These are phyloP conservation scores for Leptinotarsa peninsularis DNA, from an alignment of 2,888 invertebrate genomes.

Conservation along the genomic window DNA sequence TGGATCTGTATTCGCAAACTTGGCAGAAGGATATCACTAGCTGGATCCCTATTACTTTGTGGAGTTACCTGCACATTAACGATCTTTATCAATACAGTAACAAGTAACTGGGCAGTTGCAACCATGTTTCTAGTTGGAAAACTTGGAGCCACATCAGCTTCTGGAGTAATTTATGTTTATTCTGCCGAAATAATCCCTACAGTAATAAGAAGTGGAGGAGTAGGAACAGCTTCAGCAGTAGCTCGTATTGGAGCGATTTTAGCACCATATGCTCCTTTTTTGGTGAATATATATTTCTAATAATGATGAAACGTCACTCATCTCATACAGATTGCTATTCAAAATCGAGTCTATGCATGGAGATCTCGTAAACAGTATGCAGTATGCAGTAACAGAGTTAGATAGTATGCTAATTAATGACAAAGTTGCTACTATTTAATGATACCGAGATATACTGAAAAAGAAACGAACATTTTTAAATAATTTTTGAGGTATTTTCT, in stretches of 20 bases:
- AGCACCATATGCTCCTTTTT: slow-evolving; percentile 72
- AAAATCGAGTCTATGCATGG: no score
- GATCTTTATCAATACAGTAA: slow-evolving; percentile 66
- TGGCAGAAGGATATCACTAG: slow-evolving; percentile 69
- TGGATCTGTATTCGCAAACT: slow-evolving; percentile 68
- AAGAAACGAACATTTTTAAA: no score
- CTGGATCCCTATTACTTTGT: slow-evolving; percentile 67
- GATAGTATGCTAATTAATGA: no score
- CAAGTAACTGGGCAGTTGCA: slow-evolving; percentile 67
- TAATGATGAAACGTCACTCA: no score
- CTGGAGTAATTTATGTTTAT: slow-evolving; percentile 74
- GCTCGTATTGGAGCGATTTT: slow-evolving; percentile 73
- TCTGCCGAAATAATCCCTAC: slow-evolving; percentile 71
- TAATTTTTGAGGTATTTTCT: no score
- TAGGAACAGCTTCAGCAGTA: slow-evolving; percentile 72
- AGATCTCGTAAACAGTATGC: no score
- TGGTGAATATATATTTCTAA: slow-evolving; percentile 63
- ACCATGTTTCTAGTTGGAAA: slow-evolving; percentile 73
- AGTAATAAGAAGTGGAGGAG: slow-evolving; percentile 70
- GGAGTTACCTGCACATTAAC: slow-evolving; percentile 69
- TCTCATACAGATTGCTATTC: no score
- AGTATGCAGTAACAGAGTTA: no score
- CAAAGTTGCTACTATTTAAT: no score
- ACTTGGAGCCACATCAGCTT: slow-evolving; percentile 74
- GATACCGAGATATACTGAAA: no score